Conservation (phyloP, 2,888 invertebrate genomes). For the Orchesellides sinensis region DNA sequence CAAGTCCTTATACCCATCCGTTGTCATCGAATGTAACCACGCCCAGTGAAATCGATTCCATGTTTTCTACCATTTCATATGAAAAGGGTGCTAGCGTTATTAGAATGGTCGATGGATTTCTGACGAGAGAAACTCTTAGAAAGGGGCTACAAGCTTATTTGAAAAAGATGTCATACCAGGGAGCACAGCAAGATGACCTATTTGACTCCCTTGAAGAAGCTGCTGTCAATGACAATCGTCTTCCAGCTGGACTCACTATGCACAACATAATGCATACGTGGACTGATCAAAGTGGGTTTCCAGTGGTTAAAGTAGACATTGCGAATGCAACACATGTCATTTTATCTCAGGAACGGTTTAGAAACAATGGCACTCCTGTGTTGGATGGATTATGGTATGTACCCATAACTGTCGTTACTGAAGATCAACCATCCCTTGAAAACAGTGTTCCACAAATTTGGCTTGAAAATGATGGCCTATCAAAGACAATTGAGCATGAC, state of each 20-base stretch:
- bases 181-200: conserved; percentile 48
- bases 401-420: conserved; percentile 29
- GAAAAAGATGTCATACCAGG: conserved; percentile 47
- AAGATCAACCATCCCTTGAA: conserved; percentile 21
- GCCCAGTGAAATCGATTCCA: conserved; percentile 75
- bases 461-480: conserved; percentile 20
- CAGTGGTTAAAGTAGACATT: conserved; percentile 47
- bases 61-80: conserved; percentile 64
- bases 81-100: conserved; percentile 62
- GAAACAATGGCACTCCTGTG: conserved; percentile 15
- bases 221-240: conserved; percentile 9
- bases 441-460: conserved; percentile 37
- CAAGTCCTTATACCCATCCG: conserved; percentile 40
- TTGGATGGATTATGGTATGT: conserved; percentile 36
- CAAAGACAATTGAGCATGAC: conserved; percentile 25
- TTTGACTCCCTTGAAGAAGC: conserved; percentile 33
- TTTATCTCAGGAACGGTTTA: conserved; percentile 44
- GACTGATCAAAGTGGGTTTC: conserved; percentile 51
- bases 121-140: conserved; percentile 48
- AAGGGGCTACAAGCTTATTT: conserved; percentile 62
- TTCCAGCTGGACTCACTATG: conserved; percentile 42
- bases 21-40: conserved; percentile 77
- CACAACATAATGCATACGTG: conserved; percentile 48
- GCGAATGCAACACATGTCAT: conserved; percentile 4
- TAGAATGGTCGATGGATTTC: conserved; percentile 69